Base-by-base conservation (phyloP, 1,140 invertebrate genomes). In the Dendroctonus ponderosae region DNA sequence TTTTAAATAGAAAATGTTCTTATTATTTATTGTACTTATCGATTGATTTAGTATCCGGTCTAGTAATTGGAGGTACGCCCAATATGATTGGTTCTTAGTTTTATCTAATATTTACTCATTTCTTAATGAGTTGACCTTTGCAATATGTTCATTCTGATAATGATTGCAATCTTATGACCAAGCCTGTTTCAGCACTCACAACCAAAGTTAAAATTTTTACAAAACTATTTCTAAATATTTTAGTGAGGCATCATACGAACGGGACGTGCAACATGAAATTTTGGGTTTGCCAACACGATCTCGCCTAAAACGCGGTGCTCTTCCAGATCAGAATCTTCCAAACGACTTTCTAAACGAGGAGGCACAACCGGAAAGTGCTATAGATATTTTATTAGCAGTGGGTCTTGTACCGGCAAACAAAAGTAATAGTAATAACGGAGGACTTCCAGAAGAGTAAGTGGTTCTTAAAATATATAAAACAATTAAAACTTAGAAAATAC, bases 251-350 rank as follows among this genome's bases (percentile, higher is more conserved):
- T 82, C 80, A 56, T 85, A 85, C 76, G 83, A 85, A 77, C 79
- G 83, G 67, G 83, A 85, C 74, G 80, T 84, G 71, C 82, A 84
- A 75, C 82, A 84, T 76, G 79, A 84, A 71, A 77, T 84, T 61
- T 78, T 84, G 38, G 84, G 83, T 7, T 76, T 85, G 69, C 84
- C 84, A 66, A 80, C 80, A 63, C 75, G 83, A 60, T 82, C 80
- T 67, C 77, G 83, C 11, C 72, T 85, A 71, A 79, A 80, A 58
- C 78, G 81, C 48, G 83, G 83, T 26, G 83, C 83, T 3, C 79
- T 84, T 49, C 84, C 84, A 12, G 69, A 75, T 57, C 69, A 58
- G 11, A 75, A 77, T 57, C 57, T 79, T 14, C 76, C 73, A 6
- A 67, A 49, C 4, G 69, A 73, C 54, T 68, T 69, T 40, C 41